phyloP scores from a whole-genome alignment of 2,113 vertebrate species.

The Salminus brasiliensis region DNA sequence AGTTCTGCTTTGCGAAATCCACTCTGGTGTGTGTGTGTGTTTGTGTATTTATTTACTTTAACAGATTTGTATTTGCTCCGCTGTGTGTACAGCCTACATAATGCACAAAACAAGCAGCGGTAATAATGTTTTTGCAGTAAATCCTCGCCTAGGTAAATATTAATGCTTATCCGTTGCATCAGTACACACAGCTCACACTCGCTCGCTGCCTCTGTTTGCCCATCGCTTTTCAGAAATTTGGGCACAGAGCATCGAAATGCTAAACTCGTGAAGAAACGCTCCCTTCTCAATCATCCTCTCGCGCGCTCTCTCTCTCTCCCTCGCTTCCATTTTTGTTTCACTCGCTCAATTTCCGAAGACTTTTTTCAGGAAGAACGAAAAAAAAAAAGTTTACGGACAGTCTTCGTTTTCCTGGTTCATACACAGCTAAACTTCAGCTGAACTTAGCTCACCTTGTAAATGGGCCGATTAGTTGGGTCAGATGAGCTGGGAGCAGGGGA shows the following conservation, averaged over 20 bases:
- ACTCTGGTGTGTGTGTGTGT: not conserved
- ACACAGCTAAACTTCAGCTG: slow-evolving; percentile 26
- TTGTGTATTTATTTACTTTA: slow-evolving; percentile 18
- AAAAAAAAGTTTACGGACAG: slow-evolving; percentile 45
- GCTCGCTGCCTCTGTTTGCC: not conserved
- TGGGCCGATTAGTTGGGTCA: too few species aligned
- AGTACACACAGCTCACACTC: slow-evolving; percentile 9
- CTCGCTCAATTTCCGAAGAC: slow-evolving; percentile 13
- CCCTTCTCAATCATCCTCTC: slow-evolving; percentile 8
- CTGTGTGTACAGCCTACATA: not conserved
- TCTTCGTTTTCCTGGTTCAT: slow-evolving; percentile 15
- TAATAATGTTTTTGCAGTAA: not conserved
- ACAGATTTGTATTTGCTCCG: not conserved
- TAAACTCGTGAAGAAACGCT: not conserved
- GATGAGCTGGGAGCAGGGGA: too few species aligned
- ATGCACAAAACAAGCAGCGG: not conserved
- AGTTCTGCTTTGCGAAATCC: too few species aligned
- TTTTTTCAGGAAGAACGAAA: not conserved
- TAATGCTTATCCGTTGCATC: slow-evolving; percentile 14
- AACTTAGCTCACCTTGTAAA: slow-evolving; percentile 20
- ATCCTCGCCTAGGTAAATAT: slow-evolving; percentile 34
- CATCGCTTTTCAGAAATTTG: slow-evolving; percentile 35
- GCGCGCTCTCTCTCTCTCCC: not conserved
- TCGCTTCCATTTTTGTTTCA: not conserved
- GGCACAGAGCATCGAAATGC: not conserved